Base-by-base conservation (phyloP, 1,140 invertebrate genomes). In the Cryptotermes secundus region DNA sequence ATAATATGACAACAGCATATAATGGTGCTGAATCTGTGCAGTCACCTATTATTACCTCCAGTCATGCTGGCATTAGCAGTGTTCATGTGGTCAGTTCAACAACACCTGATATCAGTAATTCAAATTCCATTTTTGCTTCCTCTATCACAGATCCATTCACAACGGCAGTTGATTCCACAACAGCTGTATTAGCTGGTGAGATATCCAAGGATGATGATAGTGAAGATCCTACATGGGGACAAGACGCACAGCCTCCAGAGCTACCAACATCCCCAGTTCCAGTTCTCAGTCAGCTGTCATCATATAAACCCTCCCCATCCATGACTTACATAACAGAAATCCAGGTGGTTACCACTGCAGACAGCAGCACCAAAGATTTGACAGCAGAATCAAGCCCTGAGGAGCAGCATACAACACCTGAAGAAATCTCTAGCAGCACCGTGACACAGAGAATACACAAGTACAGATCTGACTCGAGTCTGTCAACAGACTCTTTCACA, bases 271-370 rank as follows among this genome's bases (percentile, higher is more conserved):
- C 90, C 0, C 89, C 90, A 12, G 87, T 90, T 84, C 90, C 89
- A 22, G 85, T 85, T n/a, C 45, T 86, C 34, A 42, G 31, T 81
- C 84, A 80, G 80, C 24, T 42, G 16, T 83, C 86, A 31, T 84
- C 85, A 22, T 82, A 82, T 12, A 82, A 87, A 0, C 83, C 86
- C 38, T 82, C 85, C 0, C 84, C 87, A 1, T 88, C 88, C n/a
- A 90, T 89, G 87, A 91, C 90, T 0, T 91, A 91, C 81, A 89
- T 91, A 3, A 92, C 91, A 1, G 91, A 92, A 84, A 91, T 92
- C 34, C 90, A 91, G 79, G 90, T 92, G 0, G 89, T 88, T 0
- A 87, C 90, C 1, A 82, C 49, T 35, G 82, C 80, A 31, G 84
- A 82, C 34, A 53, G 65, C 53, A 81, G 49, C 34, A 80, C 24